A percentile compares a stretch with the other conserved stretches of the same genome.
phyloP scores from a whole-genome alignment of 2,113 vertebrate genomes.

The Hipposideros armiger region DNA sequence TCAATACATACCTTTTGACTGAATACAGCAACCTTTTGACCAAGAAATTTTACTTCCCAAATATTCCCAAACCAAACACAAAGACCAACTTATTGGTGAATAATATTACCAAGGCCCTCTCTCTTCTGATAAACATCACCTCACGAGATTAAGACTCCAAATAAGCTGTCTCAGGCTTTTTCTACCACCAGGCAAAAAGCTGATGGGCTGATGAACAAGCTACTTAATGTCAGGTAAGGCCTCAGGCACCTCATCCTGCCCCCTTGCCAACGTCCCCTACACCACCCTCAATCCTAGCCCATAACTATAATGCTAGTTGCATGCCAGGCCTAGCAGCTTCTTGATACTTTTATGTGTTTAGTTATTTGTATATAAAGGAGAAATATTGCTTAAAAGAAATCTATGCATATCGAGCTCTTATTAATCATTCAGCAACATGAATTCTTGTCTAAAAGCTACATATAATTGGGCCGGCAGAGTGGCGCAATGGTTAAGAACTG shows the following conservation, averaged over 20 bases:
- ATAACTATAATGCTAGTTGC: background rate
- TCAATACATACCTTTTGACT: background rate
- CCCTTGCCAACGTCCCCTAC: background rate
- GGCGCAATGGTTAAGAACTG: too few species aligned
- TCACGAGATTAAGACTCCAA: slow-evolving; percentile 19
- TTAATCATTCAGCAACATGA: background rate
- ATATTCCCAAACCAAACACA: slow-evolving; percentile 30
- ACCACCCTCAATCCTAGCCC: background rate
- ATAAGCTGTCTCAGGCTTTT: background rate
- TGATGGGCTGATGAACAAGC: background rate
- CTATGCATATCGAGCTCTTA: background rate
- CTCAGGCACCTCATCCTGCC: background rate
- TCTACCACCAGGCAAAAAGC: background rate
- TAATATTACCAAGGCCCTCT: background rate
- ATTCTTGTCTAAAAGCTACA: slow-evolving; percentile 15
- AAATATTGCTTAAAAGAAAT: slow-evolving; percentile 31
- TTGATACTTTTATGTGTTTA: background rate
- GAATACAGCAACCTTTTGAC: slow-evolving; percentile 38
- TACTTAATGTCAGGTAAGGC: background rate
- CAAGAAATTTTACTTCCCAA: background rate
- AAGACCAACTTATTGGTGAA: background rate
- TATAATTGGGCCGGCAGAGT: background rate
- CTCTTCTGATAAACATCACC: background rate
- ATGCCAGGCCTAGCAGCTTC: background rate
- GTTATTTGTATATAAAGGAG: background rate